Percentiles rank a stretch among this genome's conserved stretches.
phyloP scores from a whole-genome alignment of 2,888 invertebrate species.

The Drosophila meridiana region DNA sequence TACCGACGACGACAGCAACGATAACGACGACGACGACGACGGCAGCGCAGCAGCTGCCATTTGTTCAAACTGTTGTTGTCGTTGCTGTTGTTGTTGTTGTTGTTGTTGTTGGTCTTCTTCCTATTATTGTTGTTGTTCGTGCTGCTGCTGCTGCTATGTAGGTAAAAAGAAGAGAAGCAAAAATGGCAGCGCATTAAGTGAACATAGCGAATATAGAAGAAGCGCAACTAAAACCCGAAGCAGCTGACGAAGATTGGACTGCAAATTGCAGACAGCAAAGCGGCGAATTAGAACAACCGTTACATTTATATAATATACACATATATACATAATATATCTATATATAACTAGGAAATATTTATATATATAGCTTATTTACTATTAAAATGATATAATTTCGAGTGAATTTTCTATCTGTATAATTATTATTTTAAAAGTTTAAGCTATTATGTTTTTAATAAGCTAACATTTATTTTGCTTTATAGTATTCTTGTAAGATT shows the following conservation, averaged over 20 bases:
- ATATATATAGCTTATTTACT: background rate
- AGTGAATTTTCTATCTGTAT: too few species aligned
- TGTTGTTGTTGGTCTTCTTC: slow-evolving; percentile 30
- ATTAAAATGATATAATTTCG: background rate
- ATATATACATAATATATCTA: background rate
- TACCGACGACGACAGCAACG: slow-evolving; percentile 62
- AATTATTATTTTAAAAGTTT: background rate
- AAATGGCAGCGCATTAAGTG: slow-evolving; percentile 64
- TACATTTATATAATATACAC: background rate
- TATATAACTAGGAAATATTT: background rate
- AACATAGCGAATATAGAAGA: slow-evolving; percentile 41
- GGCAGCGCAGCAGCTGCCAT: slow-evolving; percentile 53
- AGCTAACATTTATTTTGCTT: too few species aligned
- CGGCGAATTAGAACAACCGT: slow-evolving; percentile 18
- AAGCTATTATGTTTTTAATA: too few species aligned
- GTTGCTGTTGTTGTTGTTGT: slow-evolving; percentile 22
- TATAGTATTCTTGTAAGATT: too few species aligned
- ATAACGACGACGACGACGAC: slow-evolving; percentile 28
- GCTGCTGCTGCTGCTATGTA: slow-evolving; percentile 42
- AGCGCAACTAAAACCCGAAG: slow-evolving; percentile 20
- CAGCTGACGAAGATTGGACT: slow-evolving; percentile 12
- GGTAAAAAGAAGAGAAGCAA: slow-evolving; percentile 61
- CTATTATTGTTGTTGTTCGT: slow-evolving; percentile 31
- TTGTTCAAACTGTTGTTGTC: slow-evolving; percentile 45
- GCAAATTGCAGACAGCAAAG: slow-evolving; percentile 8